Percentiles rank a stretch among this genome's conserved stretches.
Evolutionary conservation across 1,140 invertebrate genomes (phyloP).

Genomic region (Conus ventricosus): DNA sequence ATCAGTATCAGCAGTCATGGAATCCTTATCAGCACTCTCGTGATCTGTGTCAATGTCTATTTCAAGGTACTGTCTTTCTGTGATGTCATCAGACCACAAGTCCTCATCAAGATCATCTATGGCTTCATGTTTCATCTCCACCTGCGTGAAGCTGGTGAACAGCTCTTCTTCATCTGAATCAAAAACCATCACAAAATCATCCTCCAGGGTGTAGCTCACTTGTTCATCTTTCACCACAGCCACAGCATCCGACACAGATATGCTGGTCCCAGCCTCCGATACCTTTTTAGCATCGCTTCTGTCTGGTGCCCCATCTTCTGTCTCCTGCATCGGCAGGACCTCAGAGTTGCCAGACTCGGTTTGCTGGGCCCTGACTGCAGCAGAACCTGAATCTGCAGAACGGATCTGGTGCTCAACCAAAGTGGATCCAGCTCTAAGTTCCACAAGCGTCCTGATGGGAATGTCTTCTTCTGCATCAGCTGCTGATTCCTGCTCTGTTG

Average conservation of each 20-base stretch:
- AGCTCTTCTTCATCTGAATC: constrained; percentile 36
- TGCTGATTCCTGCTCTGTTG: not conserved
- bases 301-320: not conserved
- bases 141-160: constrained; percentile 33
- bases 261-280: too few species aligned
- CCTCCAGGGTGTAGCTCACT: constrained; percentile 8
- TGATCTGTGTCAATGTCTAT: not conserved
- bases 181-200: constrained; percentile 23
- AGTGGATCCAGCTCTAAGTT: not conserved
- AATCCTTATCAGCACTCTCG: not conserved
- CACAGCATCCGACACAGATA: not conserved
- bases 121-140: constrained; percentile 2
- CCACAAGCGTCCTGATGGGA: not conserved
- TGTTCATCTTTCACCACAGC: not conserved
- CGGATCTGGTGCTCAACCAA: not conserved
- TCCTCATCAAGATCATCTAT: not conserved
- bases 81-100: not conserved
- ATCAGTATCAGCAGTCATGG: not conserved
- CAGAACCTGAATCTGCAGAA: not conserved
- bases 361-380: not conserved
- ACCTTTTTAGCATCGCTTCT: too few species aligned
- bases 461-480: not conserved
- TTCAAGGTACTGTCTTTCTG: not conserved
- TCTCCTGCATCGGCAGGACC: not conserved
- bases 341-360: not conserved